Evolutionary conservation across 53 echinoderm and acorn worm species (phyloP).

Genomic region (Echinometra lucunter): DNA sequence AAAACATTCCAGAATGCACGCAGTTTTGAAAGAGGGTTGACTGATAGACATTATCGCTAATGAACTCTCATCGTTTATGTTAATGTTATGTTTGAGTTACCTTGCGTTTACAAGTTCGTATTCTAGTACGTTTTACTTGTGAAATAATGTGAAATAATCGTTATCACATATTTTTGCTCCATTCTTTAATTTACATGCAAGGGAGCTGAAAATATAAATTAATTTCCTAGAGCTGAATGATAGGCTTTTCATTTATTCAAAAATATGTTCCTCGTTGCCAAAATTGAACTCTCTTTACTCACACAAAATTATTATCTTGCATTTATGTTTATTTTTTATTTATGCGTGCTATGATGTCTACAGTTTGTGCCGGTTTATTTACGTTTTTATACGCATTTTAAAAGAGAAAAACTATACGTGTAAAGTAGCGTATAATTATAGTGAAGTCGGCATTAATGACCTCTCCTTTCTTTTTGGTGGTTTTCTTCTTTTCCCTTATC

Average conservation of each 20-base stretch:
- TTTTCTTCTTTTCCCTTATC: background rate
- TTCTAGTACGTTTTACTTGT: too few relatives aligned
- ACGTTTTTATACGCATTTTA: background rate
- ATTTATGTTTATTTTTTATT: background rate
- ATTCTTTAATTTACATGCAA: too few relatives aligned
- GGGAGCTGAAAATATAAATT: too few relatives aligned
- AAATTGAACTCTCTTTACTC: too few relatives aligned
- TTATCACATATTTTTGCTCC: too few relatives aligned
- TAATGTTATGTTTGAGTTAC: background rate
- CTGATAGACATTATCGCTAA: background rate
- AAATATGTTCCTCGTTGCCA: too few relatives aligned
- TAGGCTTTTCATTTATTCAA: too few relatives aligned
- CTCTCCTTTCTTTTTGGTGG: too few relatives aligned
- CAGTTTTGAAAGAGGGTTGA: background rate
- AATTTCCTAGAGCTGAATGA: background rate
- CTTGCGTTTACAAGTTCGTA: background rate
- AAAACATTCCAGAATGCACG: slow-evolving; percentile 22
- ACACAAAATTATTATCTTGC: background rate
- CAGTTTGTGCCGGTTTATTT: background rate
- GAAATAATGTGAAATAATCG: too few relatives aligned
- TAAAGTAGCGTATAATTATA: too few relatives aligned
- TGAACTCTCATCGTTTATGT: background rate
- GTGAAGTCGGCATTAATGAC: too few relatives aligned
- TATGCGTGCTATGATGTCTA: background rate
- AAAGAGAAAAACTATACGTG: background rate